Evolutionary conservation across 2,888 invertebrate genomes (phyloP), one percentile per base, ranked within the genome.

Genomic region (Drosophila algonquin): DNA sequence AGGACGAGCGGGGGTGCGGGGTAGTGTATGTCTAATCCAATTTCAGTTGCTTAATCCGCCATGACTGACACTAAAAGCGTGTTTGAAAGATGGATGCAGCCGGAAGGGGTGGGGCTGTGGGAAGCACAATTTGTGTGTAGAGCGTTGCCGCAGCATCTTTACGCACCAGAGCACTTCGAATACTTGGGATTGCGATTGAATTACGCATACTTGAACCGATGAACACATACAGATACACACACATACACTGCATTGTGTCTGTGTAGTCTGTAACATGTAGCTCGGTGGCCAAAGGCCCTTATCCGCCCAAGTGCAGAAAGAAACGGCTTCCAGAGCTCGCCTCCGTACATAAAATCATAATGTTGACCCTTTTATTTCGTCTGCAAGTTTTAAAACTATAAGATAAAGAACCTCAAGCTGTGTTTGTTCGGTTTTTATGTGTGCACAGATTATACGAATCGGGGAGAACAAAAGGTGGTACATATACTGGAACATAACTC

Each of bases 291-390:
- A 70, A 74, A 69, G 64, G 40, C 27, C 40, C 14, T 40, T 6
- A 35, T 35, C 14, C 14, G 5, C 5, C 35, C 52, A 57, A 56
- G 46, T 30, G 56, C 14, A 32, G 2, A 14, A 40, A 40, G 55
- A 57, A 47, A 35, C 18, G 32, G 35, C 27, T n/a, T 6, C 18
- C 24, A 55, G n/a, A 12, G 27, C 12, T 24, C 24, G 30, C 18
- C 8, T 24, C n/a, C 27, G 35, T 3, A 63, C 73, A 79, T 57
- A 68, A 63, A 76, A 62, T 76, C 74, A 67, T 61, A 79, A 67
- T 78, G 70, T 80, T 79, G 75, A 79, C 81, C 83, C 73, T 73
- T 86, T 86, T 76, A 83, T 67, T 74, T 77, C 62, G 63, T 54
- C 67, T 70, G 69, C 59, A 75, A 68, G 63, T 71, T 75, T 63